Evolutionary conservation across 2,113 vertebrate genomes (phyloP).

Genomic region (Platycercus adscitus): DNA sequence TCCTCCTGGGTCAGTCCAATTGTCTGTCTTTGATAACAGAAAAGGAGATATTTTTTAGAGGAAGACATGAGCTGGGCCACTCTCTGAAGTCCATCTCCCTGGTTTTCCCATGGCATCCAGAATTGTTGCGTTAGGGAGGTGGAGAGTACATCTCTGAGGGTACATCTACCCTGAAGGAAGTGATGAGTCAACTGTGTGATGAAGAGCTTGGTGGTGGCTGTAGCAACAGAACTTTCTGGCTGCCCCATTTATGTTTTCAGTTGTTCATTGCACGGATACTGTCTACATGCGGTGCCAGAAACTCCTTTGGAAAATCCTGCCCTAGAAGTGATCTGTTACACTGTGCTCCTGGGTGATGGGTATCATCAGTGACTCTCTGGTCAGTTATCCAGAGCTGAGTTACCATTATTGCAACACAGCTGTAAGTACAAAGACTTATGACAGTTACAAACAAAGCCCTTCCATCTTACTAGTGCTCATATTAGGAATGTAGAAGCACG

Average conservation of each 20-base stretch:
- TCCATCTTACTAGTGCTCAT: background rate
- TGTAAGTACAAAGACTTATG: background rate
- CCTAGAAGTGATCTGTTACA: background rate
- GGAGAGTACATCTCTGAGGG: background rate
- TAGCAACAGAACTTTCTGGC: background rate
- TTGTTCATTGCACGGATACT: background rate
- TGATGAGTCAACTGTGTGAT: background rate
- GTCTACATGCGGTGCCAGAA: background rate
- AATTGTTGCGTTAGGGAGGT: fast-evolving
- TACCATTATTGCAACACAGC: background rate
- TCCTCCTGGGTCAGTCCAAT: background rate
- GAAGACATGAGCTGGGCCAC: background rate
- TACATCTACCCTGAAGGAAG: background rate
- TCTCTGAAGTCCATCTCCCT: background rate
- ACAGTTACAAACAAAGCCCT: background rate
- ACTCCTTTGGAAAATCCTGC: background rate
- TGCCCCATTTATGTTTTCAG: background rate
- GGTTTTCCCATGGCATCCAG: background rate
- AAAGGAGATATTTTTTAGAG: background rate
- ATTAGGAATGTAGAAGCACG: background rate
- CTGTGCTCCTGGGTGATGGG: background rate
- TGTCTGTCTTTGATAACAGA: background rate
- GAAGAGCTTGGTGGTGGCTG: background rate
- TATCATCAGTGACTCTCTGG: background rate
- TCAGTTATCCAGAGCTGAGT: background rate